phyloP scores from a whole-genome alignment of 2,797 vertebrate species.

The Caiman crocodilus region DNA sequence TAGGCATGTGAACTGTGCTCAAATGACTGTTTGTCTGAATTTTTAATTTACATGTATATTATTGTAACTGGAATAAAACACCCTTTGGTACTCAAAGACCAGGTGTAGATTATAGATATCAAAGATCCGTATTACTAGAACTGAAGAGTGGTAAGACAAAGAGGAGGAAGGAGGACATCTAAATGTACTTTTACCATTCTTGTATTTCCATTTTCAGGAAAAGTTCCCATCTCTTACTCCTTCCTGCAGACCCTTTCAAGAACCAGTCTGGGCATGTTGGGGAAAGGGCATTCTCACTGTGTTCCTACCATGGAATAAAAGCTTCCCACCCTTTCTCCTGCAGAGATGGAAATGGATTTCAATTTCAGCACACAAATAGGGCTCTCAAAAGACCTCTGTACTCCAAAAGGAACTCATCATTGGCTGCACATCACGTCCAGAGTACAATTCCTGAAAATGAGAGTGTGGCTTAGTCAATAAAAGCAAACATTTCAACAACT shows the following conservation, averaged over 20 bases:
- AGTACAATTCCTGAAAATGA: neutral
- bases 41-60: constrained; percentile 15
- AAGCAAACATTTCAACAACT: neutral
- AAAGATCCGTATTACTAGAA: neutral
- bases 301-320: neutral
- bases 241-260: neutral
- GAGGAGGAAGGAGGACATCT: no score
- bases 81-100: neutral
- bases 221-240: neutral
- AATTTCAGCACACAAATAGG: neutral
- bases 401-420: neutral
- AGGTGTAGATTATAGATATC: neutral
- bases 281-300: neutral
- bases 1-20: neutral
- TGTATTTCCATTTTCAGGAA: neutral
- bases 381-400: neutral
- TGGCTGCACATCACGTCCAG: neutral
- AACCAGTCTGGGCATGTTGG: neutral
- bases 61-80: constrained; percentile 39
- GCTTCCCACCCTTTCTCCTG: neutral
- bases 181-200: neutral
- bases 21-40: constrained; percentile 4
- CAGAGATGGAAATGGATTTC: neutral
- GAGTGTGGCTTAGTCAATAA: neutral
- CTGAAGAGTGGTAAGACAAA: neutral